These are phyloP conservation scores for Spea hammondii DNA, from an alignment of 2,797 vertebrate genomes.

Conservation along the genomic window DNA sequence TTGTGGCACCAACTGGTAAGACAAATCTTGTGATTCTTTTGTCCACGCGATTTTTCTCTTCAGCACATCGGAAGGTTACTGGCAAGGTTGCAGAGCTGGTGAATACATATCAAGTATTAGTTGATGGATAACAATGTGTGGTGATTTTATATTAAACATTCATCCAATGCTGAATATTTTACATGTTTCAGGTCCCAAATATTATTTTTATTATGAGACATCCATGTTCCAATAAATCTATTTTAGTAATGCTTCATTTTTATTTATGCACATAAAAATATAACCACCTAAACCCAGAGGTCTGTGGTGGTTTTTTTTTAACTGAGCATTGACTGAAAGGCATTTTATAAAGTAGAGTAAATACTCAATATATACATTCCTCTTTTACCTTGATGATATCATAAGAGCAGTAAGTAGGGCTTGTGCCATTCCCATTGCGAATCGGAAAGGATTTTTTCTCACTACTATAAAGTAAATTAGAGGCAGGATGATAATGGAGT, in stretches of 20 bases:
- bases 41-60: constrained; percentile 91
- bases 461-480: constrained; percentile 89
- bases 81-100: constrained; percentile 92
- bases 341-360: neutral
- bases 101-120: constrained; percentile 7
- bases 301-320: no score
- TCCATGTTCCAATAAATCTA: no score
- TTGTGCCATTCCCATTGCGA: constrained; percentile 92
- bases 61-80: constrained; percentile 91
- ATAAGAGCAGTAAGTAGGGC: constrained; percentile 94
- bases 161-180: no score
- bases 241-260: no score
- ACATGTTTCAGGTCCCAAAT: no score
- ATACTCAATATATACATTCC: neutral
- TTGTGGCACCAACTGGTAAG: constrained; percentile 92
- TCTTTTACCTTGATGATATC: constrained; percentile 92
- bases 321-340: neutral
- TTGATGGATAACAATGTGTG: neutral
- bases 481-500: constrained; percentile 81
- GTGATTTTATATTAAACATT: no score
- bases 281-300: no score
- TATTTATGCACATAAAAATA: no score
- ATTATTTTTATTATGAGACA: no score
- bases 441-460: constrained; percentile 89
- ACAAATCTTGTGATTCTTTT: constrained; percentile 96